Percentiles rank a stretch among this genome's conserved stretches.
phyloP scores from a whole-genome alignment of 2,888 invertebrate species.

The Geotrupes spiniger region DNA sequence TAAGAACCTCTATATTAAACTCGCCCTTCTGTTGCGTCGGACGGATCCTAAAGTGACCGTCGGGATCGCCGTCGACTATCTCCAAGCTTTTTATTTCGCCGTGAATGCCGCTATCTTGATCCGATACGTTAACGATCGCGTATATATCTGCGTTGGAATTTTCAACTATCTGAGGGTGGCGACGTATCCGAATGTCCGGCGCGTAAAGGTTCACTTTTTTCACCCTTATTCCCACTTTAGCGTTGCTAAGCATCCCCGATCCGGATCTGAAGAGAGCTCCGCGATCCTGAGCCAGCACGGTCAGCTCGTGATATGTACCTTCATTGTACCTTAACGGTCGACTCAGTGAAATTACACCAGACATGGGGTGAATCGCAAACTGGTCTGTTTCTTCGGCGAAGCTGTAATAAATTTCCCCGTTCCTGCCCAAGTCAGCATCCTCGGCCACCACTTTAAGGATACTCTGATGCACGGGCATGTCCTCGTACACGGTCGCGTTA shows the following conservation, averaged over 20 bases:
- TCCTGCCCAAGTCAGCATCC: conserved; percentile 93
- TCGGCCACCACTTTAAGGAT: conserved; percentile 81
- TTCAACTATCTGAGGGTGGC: conserved; percentile 77
- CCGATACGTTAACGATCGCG: conserved; percentile 82
- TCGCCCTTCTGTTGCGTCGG: conserved; percentile 64
- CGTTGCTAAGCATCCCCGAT: conserved; percentile 64
- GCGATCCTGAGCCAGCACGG: conserved; percentile 83
- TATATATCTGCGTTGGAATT: conserved; percentile 81
- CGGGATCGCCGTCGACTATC: conserved; percentile 86
- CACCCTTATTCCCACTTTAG: conserved; percentile 73
- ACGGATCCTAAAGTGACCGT: conserved; percentile 80
- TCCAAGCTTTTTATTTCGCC: conserved; percentile 79
- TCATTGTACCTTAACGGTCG: conserved; percentile 72
- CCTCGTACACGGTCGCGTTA: conserved; percentile 82
- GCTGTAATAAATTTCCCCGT: conserved; percentile 97
- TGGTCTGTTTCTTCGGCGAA: conserved; percentile 76
- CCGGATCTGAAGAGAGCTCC: conserved; percentile 62
- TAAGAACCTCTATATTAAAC: conserved; percentile 76
- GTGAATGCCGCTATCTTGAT: conserved; percentile 79
- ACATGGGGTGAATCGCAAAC: conserved; percentile 91
- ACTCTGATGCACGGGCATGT: conserved; percentile 79
- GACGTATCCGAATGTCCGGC: conserved; percentile 79
- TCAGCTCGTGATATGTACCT: conserved; percentile 67
- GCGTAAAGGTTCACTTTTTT: conserved; percentile 81
- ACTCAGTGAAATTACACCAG: conserved; percentile 82